phyloP scores from a whole-genome alignment of 1,140 invertebrate genomes.

The Drosophila tsacasi region DNA sequence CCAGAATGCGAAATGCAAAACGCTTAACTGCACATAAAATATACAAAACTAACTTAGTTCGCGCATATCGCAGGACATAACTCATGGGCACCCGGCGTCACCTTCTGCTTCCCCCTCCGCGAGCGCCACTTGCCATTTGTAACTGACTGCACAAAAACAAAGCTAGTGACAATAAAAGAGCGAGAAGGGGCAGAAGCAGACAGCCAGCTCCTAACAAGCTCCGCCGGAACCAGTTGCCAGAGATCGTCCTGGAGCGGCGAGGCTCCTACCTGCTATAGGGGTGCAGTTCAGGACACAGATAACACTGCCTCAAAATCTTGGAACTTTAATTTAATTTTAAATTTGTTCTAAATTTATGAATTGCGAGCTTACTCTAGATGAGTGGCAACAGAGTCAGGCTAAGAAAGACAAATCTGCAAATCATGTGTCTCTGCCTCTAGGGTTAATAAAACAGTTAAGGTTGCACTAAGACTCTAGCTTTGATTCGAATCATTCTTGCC shows the following conservation, averaged over 20 bases:
- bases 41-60: slow-evolving; percentile 76
- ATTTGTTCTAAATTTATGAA: background rate
- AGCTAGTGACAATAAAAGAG: slow-evolving; percentile 54
- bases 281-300: background rate
- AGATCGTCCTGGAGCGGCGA: background rate
- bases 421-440: background rate
- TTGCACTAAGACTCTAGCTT: background rate
- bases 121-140: slow-evolving; percentile 50
- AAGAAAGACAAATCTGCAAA: no score
- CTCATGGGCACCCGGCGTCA: slow-evolving; percentile 31
- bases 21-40: slow-evolving; percentile 78
- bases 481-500: background rate
- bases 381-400: no score
- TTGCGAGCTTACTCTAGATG: background rate
- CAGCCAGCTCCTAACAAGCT: slow-evolving; percentile 54
- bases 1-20: slow-evolving; percentile 52
- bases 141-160: slow-evolving; percentile 72
- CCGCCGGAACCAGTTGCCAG: slow-evolving; percentile 4
- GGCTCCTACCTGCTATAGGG: background rate
- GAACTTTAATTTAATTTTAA: background rate
- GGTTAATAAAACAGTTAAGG: background rate
- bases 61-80: slow-evolving; percentile 69
- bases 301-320: background rate
- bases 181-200: slow-evolving; percentile 11
- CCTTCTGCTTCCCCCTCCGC: slow-evolving; percentile 1